Evolutionary conservation across 2,888 invertebrate genomes (phyloP), one percentile per base, ranked within the genome.

Genomic region (Augochlorella aurata): DNA sequence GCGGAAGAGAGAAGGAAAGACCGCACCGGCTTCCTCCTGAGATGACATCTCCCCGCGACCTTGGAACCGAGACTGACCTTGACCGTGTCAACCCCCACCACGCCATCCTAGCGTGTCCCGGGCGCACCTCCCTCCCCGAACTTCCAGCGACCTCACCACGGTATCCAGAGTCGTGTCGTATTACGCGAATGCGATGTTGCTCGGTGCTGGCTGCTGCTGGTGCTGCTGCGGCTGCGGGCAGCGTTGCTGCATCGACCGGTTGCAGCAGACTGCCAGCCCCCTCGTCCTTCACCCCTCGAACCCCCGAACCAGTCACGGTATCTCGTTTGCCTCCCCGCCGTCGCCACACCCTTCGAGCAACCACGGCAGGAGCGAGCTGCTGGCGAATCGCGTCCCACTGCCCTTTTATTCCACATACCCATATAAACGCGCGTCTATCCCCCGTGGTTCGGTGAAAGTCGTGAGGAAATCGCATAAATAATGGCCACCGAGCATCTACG

Each of bases 1-100:
- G 67, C 3, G 78, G 65, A 58, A 47, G 21, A 72, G 72, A 74
- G 74, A 68, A 47, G 72, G 82, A 75, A 67, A 79, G 47, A 74
- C 69, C 67, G 79, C 76, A 71, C 78, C 18, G 72, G 50, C 81
- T 89, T 89, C 87, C 89, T 89, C 90, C 84, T 85, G 91, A 91
- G 92, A 92, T 92, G 93, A 91, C 92, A 92, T 93, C 90, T 92
- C 90, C 84, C 76, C 84, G 89, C 91, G 92, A 93, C 93, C 93
- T 93, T 93, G 92, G 89, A 88, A 85, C 85, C 68, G 85, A 81
- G 89, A 81, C 89, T 92, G 93, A 93, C 93, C 93, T 93, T 93
- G 93, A 93, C 93, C 93, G 93, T 90, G 92, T 92, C 92, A 91
- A 89, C 77, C 86, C 89, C 88, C 88, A 88, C 89, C 83, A 79